phyloP scores from a whole-genome alignment of 2,888 invertebrate species.

The Parasteatoda lunata region DNA sequence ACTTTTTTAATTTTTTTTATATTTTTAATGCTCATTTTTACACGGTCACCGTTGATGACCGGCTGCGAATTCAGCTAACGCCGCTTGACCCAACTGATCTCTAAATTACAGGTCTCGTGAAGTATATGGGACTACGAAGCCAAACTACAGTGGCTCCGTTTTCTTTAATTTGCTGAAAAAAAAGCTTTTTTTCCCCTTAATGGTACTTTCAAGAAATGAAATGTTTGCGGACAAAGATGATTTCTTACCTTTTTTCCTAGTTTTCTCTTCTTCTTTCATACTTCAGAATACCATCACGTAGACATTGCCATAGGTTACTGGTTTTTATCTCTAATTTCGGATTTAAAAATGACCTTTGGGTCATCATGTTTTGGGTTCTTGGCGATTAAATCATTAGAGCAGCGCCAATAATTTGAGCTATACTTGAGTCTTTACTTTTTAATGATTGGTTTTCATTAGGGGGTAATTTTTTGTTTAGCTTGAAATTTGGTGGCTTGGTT shows the following conservation, averaged over 20 bases:
- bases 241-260: neutral
- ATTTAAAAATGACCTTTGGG: neutral
- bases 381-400: constrained; percentile 63
- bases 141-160: constrained; percentile 25
- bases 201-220: neutral
- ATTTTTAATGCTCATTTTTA: neutral
- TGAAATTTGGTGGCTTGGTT: too few species aligned
- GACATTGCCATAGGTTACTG: constrained; percentile 57
- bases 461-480: too few species aligned
- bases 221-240: neutral
- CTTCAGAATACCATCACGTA: constrained; percentile 46
- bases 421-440: too few species aligned
- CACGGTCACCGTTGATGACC: constrained; percentile 28
- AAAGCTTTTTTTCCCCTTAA: neutral
- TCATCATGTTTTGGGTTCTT: neutral
- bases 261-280: neutral
- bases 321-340: constrained; percentile 31
- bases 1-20: neutral
- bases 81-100: constrained; percentile 48
- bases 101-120: constrained; percentile 52
- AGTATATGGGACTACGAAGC: constrained; percentile 34
- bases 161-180: constrained; percentile 3
- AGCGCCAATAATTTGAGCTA: too few species aligned
- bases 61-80: constrained; percentile 28
- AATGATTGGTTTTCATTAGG: too few species aligned